These are phyloP conservation scores for Hydrozoanthus tunicans DNA, from an alignment of 64 coral and sea anemone genomes.

Conservation along the genomic window DNA sequence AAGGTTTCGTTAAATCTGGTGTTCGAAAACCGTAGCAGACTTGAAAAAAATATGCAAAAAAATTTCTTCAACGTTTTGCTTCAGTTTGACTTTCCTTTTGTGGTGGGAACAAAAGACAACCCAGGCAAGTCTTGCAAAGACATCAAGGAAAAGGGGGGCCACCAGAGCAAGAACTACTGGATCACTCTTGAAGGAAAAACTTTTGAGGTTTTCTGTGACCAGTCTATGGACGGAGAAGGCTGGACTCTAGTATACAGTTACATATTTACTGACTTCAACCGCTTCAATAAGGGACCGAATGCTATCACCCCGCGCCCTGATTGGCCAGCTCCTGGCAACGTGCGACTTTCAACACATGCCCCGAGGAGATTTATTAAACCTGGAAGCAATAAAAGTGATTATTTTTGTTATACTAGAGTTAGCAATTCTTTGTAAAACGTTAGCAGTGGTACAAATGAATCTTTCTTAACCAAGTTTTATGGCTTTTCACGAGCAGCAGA, in stretches of 20 bases:
- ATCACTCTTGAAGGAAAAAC: neutral
- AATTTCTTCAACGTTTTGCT: too few species aligned
- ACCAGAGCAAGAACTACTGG: neutral
- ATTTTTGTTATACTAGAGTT: too few species aligned
- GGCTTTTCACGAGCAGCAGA: too few species aligned
- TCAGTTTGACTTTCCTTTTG: neutral
- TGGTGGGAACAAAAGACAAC: neutral
- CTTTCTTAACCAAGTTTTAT: too few species aligned
- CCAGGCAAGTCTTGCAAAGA: neutral
- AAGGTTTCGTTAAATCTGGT: too few species aligned
- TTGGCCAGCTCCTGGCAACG: neutral
- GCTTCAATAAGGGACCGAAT: neutral
- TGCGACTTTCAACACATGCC: neutral
- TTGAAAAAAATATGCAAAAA: too few species aligned
- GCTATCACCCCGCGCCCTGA: neutral
- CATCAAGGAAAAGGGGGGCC: neutral
- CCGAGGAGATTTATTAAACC: neutral
- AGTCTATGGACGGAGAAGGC: neutral
- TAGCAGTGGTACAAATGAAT: too few species aligned
- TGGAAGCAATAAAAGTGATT: too few species aligned
- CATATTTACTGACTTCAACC: neutral
- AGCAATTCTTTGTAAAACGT: too few species aligned
- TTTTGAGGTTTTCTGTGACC: neutral
- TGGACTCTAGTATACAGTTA: neutral
- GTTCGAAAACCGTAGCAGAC: too few species aligned